Percentiles rank a stretch among this genome's conserved stretches.
Evolutionary conservation across 2,113 vertebrate genomes (phyloP).

Genomic region (Anoura caudifer): DNA sequence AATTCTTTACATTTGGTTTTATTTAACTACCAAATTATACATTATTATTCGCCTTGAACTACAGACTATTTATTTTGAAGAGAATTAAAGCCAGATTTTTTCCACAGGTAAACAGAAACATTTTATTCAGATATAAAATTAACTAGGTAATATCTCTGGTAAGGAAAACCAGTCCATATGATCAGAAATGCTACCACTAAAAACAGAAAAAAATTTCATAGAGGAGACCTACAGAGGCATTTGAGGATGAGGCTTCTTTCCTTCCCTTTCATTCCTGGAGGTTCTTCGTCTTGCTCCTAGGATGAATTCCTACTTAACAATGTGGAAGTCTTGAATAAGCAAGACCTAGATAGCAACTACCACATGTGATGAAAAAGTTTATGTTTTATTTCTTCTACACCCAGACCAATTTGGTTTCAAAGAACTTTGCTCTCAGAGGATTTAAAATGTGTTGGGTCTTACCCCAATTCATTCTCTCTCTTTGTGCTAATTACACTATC

Average conservation of each 20-base stretch:
- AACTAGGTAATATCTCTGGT: neutral
- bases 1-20: slow-evolving; percentile 4
- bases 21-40: slow-evolving; percentile 18
- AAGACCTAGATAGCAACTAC: neutral
- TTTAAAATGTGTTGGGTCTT: neutral
- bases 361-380: neutral
- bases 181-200: neutral
- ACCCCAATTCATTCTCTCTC: neutral
- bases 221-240: neutral
- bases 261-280: neutral
- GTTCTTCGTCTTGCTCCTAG: neutral
- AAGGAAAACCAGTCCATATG: neutral
- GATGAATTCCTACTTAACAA: neutral
- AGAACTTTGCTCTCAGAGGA: neutral
- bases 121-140: neutral
- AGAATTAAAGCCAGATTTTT: neutral
- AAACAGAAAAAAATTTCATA: neutral
- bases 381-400: neutral
- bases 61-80: neutral
- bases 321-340: neutral
- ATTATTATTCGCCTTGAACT: neutral
- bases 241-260: neutral
- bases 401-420: slow-evolving; percentile 18
- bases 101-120: neutral
- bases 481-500: neutral